phyloP scores from a whole-genome alignment of 2,797 vertebrate species.

The Smutsia gigantea region DNA sequence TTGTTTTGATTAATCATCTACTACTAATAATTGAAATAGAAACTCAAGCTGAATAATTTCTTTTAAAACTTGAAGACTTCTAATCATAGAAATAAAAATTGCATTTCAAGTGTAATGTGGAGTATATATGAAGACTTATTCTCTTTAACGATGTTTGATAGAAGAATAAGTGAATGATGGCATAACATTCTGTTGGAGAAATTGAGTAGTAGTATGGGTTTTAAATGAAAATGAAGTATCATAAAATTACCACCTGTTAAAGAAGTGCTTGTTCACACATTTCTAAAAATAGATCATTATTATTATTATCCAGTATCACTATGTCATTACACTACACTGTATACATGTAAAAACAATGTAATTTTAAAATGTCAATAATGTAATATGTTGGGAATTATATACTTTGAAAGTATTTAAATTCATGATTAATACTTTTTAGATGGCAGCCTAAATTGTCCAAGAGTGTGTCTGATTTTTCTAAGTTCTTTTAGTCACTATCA shows the following conservation, averaged over 20 bases:
- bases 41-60: not conserved
- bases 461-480: not conserved
- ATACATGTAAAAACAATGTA: not conserved
- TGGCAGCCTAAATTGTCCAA: not conserved
- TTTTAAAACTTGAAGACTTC: not conserved
- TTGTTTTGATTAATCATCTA: not conserved
- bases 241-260: not conserved
- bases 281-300: not conserved
- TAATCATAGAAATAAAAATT: not conserved
- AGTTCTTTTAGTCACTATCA: not conserved
- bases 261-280: not conserved
- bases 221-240: not conserved
- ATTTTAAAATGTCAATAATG: not conserved
- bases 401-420: not conserved
- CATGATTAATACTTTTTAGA: not conserved
- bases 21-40: not conserved
- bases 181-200: not conserved
- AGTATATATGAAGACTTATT: not conserved
- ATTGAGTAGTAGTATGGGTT: not conserved
- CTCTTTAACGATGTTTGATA: not conserved
- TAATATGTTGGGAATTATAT: not conserved
- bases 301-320: not conserved
- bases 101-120: not conserved
- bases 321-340: not conserved
- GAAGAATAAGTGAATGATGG: not conserved